A percentile compares a stretch with the other conserved stretches of the same genome.
phyloP scores from a whole-genome alignment of 2,797 vertebrate genomes.

The Sternarchorhynchus goeldii region DNA sequence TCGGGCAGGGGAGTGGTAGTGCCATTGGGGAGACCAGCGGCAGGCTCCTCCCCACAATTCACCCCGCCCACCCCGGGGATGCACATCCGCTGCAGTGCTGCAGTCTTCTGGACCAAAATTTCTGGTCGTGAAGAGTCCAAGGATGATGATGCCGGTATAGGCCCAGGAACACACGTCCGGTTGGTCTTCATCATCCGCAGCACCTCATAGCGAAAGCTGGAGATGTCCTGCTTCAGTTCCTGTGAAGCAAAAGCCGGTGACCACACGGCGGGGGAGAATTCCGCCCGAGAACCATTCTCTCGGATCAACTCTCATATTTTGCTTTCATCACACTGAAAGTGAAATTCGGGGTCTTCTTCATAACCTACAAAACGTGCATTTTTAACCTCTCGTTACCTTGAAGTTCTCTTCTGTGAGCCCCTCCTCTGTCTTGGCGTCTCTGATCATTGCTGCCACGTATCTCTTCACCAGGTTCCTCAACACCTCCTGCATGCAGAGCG shows the following conservation, averaged over 20 bases:
- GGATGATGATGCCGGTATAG: conserved; percentile 70
- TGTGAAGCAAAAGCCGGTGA: conserved; percentile 57
- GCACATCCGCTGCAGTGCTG: conserved; percentile 70
- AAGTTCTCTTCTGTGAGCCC: conserved; percentile 98
- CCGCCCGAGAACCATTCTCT: too few species aligned
- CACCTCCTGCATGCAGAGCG: conserved; percentile 79
- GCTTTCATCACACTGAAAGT: too few species aligned
- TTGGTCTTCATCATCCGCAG: conserved; percentile 89
- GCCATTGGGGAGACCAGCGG: conserved; percentile 69
- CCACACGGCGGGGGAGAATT: too few species aligned
- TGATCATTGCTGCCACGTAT: conserved; percentile 96
- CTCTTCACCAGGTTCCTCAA: conserved; percentile 93
- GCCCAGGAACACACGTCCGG: conserved; percentile 59
- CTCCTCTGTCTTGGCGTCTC: conserved; percentile 93
- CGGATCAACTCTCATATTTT: too few species aligned
- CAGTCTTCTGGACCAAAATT: conserved; percentile 42
- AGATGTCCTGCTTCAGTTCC: conserved; percentile 99
- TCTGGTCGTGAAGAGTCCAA: conserved; percentile 56
- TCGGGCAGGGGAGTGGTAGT: conserved; percentile 69
- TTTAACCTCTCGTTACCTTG: conserved; percentile 77
- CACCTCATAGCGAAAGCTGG: conserved; percentile 97
- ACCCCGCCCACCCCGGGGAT: conserved; percentile 76
- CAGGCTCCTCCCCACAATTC: conserved; percentile 58
- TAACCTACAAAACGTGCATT: background rate
- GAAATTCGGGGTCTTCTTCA: background rate